These are phyloP conservation scores for Cantharis lateralis DNA, from an alignment of 2,888 invertebrate species.

Conservation along the genomic window DNA sequence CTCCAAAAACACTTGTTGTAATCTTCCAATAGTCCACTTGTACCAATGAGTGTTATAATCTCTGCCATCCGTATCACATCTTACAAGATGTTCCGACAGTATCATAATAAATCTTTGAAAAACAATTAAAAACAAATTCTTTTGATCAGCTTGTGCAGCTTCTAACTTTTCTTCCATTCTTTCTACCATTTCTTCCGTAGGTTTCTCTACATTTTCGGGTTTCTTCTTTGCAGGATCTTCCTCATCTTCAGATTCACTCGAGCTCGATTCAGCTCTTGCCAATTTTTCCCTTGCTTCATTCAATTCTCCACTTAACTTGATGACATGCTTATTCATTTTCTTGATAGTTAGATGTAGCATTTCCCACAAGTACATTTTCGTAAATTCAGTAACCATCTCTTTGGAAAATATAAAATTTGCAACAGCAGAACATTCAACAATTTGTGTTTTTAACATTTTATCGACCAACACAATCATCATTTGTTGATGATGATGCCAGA, in stretches of 20 bases:
- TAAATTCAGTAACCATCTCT: slow-evolving; percentile 90
- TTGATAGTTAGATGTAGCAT: slow-evolving; percentile 92
- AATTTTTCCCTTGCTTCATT: slow-evolving; percentile 86
- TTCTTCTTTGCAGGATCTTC: slow-evolving; percentile 55
- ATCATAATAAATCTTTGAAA: slow-evolving; percentile 99
- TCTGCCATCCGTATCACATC: slow-evolving; percentile 90
- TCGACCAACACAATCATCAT: slow-evolving; percentile 96
- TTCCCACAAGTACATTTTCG: slow-evolving; percentile 95
- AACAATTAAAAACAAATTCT: slow-evolving; percentile 94
- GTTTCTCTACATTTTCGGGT: slow-evolving; percentile 61
- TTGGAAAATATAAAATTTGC: slow-evolving; percentile 98
- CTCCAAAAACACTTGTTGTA: slow-evolving; percentile 94
- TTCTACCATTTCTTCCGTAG: slow-evolving; percentile 86
- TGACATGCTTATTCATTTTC: slow-evolving; percentile 95
- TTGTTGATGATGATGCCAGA: slow-evolving; percentile 96
- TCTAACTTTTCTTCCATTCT: slow-evolving; percentile 95
- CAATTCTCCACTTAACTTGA: slow-evolving; percentile 79
- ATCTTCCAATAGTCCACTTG: slow-evolving; percentile 90
- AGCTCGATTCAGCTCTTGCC: slow-evolving; percentile 80
- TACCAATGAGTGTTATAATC: slow-evolving; percentile 96
- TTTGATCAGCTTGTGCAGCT: slow-evolving; percentile 94
- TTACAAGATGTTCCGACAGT: slow-evolving; percentile 91
- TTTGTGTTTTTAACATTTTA: slow-evolving; percentile 95
- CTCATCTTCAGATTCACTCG: slow-evolving; percentile 79
- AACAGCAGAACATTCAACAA: slow-evolving; percentile 95